Conservation (phyloP, 2,888 invertebrate species). For the Acanthosoma haemorrhoidale region DNA sequence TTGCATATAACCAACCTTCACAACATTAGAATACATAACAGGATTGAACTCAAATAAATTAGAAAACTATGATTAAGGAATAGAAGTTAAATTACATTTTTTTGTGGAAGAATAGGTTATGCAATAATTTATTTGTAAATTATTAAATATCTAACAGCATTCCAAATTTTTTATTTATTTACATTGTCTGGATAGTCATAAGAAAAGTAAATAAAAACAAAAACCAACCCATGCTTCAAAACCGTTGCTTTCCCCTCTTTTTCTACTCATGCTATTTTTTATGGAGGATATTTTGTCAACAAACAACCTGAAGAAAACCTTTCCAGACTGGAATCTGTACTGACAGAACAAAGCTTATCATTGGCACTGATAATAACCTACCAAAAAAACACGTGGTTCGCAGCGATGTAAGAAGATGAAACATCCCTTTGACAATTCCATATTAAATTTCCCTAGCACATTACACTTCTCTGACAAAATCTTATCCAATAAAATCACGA, state of each 20-base stretch:
- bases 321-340: too few species aligned
- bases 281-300: background rate
- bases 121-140: too few species aligned
- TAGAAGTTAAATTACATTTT: too few species aligned
- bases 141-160: too few species aligned
- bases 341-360: background rate
- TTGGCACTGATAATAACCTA: background rate
- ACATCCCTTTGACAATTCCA: background rate
- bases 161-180: too few species aligned
- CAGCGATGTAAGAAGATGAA: background rate
- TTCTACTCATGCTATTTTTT: background rate
- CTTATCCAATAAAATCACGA: background rate
- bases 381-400: constrained; percentile 6
- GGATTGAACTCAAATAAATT: too few species aligned
- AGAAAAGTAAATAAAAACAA: too few species aligned
- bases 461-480: background rate
- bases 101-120: too few species aligned
- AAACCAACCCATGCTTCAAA: constrained; percentile 58
- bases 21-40: too few species aligned
- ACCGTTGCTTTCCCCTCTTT: constrained; percentile 54
- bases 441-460: background rate
- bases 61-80: too few species aligned
- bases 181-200: too few species aligned
- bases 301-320: background rate
- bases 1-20: too few species aligned